Evolutionary conservation across 2,113 vertebrate genomes (phyloP).

Genomic region (Cyprinodon brontotheroides): DNA sequence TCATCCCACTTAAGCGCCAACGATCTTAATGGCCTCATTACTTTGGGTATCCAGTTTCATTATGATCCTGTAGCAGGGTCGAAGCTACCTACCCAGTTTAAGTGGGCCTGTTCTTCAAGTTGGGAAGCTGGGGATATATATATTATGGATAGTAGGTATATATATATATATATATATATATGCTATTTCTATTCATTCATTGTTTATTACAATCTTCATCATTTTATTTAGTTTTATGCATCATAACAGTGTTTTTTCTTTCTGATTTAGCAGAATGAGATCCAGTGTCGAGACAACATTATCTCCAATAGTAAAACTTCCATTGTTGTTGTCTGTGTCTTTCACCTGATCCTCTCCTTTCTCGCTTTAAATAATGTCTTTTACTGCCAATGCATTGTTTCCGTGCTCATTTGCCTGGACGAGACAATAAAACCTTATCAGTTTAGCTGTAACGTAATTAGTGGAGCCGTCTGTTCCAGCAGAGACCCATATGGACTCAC

Average conservation of each 20-base stretch:
- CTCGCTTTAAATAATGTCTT: slow-evolving; percentile 20
- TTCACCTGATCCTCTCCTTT: background rate
- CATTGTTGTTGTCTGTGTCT: background rate
- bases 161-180: too few species aligned
- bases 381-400: background rate
- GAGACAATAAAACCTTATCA: slow-evolving; percentile 39
- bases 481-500: slow-evolving; percentile 37
- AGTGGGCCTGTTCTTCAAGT: too few species aligned
- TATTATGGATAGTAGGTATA: too few species aligned
- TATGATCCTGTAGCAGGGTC: too few species aligned
- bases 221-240: slow-evolving; percentile 1
- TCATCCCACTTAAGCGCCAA: too few species aligned
- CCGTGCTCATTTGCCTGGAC: slow-evolving; percentile 15
- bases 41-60: too few species aligned
- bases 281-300: background rate
- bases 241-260: background rate
- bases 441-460: slow-evolving; percentile 45
- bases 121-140: too few species aligned
- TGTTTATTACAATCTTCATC: background rate
- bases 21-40: too few species aligned
- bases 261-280: background rate
- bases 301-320: slow-evolving; percentile 8
- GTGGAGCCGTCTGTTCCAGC: slow-evolving; percentile 23
- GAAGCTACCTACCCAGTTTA: too few species aligned
- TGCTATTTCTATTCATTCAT: background rate